A percentile compares a stretch with the other conserved stretches of the same genome.
These are phyloP conservation scores for Apogon hyalosoma DNA, from an alignment of 2,797 vertebrate genomes.

Conservation along the genomic window DNA sequence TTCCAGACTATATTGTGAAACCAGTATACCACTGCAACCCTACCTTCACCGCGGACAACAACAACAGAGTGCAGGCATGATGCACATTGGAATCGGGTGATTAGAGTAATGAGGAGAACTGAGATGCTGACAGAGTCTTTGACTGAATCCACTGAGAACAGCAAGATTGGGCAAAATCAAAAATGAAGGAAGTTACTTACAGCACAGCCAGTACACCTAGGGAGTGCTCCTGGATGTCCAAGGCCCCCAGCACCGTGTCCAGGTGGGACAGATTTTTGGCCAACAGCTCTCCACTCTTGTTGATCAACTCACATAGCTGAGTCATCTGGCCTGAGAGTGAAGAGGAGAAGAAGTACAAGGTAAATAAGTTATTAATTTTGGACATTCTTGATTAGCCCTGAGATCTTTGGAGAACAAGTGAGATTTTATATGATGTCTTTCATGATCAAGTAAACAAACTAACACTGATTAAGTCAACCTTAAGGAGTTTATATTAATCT, in stretches of 20 bases:
- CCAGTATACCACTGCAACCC: too few relatives aligned
- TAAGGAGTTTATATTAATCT: too few relatives aligned
- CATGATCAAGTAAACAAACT: background rate
- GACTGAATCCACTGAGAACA: background rate
- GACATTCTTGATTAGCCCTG: background rate
- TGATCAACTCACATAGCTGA: conserved; percentile 98
- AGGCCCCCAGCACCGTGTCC: conserved; percentile 97
- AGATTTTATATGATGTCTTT: background rate
- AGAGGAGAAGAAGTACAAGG: conserved; percentile 12
- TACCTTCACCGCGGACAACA: conserved; percentile 16
- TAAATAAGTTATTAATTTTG: background rate
- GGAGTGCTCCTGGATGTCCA: conserved; percentile 98
- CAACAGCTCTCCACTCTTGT: conserved; percentile 98
- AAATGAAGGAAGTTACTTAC: conserved; percentile 83
- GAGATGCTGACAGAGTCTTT: background rate
- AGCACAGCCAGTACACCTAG: conserved; percentile 96
- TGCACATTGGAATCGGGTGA: background rate
- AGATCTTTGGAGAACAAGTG: background rate
- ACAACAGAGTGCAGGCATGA: background rate
- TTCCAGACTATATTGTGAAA: too few relatives aligned
- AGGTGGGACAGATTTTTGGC: conserved; percentile 98
- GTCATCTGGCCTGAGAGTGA: conserved; percentile 96
- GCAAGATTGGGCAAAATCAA: background rate
- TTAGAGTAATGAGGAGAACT: background rate
- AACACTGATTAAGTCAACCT: too few relatives aligned